These are phyloP conservation scores for Odiellus spinosus DNA, from an alignment of 2,888 invertebrate species.

Conservation along the genomic window DNA sequence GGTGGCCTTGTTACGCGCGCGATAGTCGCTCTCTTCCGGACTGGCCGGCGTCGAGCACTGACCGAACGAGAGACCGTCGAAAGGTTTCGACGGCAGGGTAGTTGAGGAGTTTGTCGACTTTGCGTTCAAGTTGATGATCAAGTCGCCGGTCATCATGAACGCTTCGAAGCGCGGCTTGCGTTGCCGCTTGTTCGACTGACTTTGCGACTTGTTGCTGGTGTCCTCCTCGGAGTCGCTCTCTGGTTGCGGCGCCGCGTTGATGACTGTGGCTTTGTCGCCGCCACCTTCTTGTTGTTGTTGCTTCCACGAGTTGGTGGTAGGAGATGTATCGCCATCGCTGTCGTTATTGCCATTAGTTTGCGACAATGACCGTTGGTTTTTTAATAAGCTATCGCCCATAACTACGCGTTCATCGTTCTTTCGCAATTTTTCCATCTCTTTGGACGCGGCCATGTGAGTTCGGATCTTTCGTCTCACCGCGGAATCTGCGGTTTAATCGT, in stretches of 20 bases:
- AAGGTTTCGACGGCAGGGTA: constrained; percentile 16
- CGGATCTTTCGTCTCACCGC: constrained; percentile 52
- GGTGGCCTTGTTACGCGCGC: constrained; percentile 8
- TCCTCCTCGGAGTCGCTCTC: constrained; percentile 4
- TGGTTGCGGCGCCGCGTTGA: neutral
- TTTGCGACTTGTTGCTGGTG: constrained; percentile 3
- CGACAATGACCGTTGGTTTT: constrained; percentile 7
- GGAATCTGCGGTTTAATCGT: no score
- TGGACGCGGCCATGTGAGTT: constrained; percentile 29
- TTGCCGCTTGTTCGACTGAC: neutral
- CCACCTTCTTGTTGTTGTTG: neutral
- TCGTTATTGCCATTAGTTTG: constrained; percentile 13
- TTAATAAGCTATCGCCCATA: constrained; percentile 19
- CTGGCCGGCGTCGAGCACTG: constrained; percentile 18
- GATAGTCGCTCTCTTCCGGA: constrained; percentile 15
- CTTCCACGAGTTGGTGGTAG: neutral
- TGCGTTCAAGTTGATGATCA: constrained; percentile 67
- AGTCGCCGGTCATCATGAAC: constrained; percentile 95
- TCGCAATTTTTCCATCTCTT: constrained; percentile 26
- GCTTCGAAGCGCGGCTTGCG: constrained; percentile 48
- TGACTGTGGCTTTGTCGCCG: neutral
- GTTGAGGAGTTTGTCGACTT: constrained; percentile 46
- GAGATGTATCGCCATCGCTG: constrained; percentile 13
- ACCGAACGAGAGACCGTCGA: constrained; percentile 13
- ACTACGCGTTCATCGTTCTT: constrained; percentile 21